Percentiles rank a stretch among this genome's conserved stretches.
phyloP scores from a whole-genome alignment of 2,888 invertebrate species.

The Euplagia quadripunctaria region DNA sequence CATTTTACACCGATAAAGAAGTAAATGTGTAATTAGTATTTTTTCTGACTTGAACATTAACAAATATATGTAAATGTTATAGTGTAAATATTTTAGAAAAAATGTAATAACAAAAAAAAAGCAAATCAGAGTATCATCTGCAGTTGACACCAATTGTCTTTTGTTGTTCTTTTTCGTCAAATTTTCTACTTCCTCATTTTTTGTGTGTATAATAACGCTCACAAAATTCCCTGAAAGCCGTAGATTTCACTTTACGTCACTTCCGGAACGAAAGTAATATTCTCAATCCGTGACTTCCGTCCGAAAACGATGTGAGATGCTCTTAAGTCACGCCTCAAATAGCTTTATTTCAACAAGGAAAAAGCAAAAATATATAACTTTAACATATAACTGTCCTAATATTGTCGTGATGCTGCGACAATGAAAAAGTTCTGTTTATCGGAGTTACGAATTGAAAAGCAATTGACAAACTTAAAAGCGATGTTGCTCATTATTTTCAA shows the following conservation, averaged over 20 bases:
- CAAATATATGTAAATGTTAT: too few species aligned
- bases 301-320: background rate
- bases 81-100: too few species aligned
- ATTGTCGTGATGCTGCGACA: too few species aligned
- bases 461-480: background rate
- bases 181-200: background rate
- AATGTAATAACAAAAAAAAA: background rate
- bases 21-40: too few species aligned
- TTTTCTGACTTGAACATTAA: too few species aligned
- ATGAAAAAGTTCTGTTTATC: too few species aligned
- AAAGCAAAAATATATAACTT: background rate
- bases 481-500: background rate
- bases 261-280: background rate
- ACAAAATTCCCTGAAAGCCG: background rate
- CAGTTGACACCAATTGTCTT: background rate
- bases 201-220: background rate
- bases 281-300: background rate
- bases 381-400: background rate
- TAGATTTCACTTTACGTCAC: background rate
- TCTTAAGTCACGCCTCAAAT: background rate
- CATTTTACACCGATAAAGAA: too few species aligned
- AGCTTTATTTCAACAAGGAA: background rate
- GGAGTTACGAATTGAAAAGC: background rate
- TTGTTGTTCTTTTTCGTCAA: background rate
- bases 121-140: background rate